Evolutionary conservation across 53 echinoderm and acorn worm species (phyloP).

Genomic region (Patiria pectinifera): DNA sequence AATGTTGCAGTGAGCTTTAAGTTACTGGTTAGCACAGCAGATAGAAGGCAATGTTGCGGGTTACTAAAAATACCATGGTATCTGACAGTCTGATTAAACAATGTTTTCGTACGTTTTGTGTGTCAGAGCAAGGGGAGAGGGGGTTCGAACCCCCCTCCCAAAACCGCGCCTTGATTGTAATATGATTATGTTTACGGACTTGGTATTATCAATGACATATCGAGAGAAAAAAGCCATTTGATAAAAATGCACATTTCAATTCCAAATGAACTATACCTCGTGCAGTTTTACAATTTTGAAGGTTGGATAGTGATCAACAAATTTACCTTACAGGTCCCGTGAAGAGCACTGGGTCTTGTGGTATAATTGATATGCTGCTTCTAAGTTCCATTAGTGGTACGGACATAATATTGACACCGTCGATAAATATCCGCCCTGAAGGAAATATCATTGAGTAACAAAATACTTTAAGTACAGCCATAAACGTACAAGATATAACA

Average conservation of each 20-base stretch:
- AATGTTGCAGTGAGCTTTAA: too few species aligned
- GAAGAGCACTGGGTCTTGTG: constrained; percentile 78
- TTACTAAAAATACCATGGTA: too few species aligned
- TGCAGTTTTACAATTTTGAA: not conserved
- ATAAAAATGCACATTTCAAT: not conserved
- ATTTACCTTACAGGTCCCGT: constrained; percentile 74
- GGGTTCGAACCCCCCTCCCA: too few species aligned
- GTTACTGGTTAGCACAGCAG: too few species aligned
- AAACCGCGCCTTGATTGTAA: too few species aligned
- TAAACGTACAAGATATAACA: not conserved
- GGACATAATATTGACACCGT: constrained; percentile 69
- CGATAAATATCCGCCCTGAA: constrained; percentile 63
- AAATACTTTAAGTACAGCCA: not conserved
- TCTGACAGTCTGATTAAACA: too few species aligned
- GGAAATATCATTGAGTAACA: not conserved
- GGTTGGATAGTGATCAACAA: not conserved
- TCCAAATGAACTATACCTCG: not conserved
- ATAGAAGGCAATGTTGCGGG: too few species aligned
- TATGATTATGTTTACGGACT: too few species aligned
- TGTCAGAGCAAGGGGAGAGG: too few species aligned
- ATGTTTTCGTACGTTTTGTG: too few species aligned
- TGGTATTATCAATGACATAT: too few species aligned
- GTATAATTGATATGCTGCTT: constrained; percentile 71
- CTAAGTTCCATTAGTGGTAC: constrained; percentile 74
- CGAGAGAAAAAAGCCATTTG: too few species aligned